These are phyloP conservation scores for Coluber constrictor DNA, from an alignment of 2,797 vertebrate genomes.

Conservation along the genomic window DNA sequence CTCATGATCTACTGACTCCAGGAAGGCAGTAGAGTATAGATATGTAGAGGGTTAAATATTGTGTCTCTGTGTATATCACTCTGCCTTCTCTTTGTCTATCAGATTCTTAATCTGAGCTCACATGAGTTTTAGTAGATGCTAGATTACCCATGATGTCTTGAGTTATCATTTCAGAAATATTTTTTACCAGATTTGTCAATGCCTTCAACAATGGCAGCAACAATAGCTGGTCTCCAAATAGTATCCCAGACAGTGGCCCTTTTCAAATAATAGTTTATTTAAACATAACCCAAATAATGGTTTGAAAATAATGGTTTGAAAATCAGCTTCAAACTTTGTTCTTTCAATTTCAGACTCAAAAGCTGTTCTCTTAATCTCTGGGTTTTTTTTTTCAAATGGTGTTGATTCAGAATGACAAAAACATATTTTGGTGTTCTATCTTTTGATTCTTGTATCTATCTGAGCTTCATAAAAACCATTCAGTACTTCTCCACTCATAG, in stretches of 20 bases:
- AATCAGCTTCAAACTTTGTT: background rate
- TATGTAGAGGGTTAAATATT: background rate
- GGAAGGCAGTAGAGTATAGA: background rate
- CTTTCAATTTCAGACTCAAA: background rate
- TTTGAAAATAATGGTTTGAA: background rate
- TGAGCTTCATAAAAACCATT: background rate
- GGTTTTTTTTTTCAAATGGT: background rate
- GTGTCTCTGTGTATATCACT: background rate
- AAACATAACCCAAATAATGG: background rate
- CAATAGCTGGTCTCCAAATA: background rate
- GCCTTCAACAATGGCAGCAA: background rate
- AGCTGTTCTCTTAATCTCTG: background rate
- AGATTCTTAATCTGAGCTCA: background rate
- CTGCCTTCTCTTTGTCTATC: background rate
- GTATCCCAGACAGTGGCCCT: background rate
- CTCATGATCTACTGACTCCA: background rate
- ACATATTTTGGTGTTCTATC: background rate
- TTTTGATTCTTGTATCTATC: background rate
- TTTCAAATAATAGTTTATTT: background rate
- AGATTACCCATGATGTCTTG: background rate
- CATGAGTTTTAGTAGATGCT: background rate
- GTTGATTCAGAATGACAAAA: background rate
- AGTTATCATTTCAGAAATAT: background rate
- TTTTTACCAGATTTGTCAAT: background rate
- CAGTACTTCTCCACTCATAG: background rate